These are phyloP conservation scores for Ceyx margarethae DNA, from an alignment of 2,113 vertebrate species.

Conservation along the genomic window DNA sequence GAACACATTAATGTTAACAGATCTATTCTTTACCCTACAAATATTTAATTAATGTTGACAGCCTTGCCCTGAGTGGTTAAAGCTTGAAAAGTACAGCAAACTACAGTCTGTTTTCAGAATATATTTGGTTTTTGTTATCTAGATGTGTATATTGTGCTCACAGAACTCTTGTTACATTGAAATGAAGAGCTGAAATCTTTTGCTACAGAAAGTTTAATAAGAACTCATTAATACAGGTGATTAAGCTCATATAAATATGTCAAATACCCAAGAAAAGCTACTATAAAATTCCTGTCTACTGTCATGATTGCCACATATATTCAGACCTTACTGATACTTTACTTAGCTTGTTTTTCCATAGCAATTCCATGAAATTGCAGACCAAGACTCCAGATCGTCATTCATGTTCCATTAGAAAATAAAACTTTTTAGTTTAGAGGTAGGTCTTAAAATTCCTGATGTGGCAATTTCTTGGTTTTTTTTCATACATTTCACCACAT, in stretches of 20 bases:
- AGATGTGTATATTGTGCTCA: neutral
- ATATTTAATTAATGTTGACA: slow-evolving; percentile 1
- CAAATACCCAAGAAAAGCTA: neutral
- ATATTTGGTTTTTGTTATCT: neutral
- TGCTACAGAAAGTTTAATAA: neutral
- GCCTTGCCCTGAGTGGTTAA: neutral
- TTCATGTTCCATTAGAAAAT: neutral
- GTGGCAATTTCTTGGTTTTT: neutral
- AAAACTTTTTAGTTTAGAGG: neutral
- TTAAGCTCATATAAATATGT: neutral
- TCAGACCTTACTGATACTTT: neutral
- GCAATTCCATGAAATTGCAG: neutral
- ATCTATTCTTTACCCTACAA: neutral
- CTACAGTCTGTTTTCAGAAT: neutral
- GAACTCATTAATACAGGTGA: neutral
- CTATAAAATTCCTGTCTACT: neutral
- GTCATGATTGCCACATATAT: neutral
- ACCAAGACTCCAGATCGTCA: neutral
- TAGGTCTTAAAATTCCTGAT: neutral
- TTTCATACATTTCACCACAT: neutral
- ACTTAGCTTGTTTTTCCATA: neutral
- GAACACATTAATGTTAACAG: neutral
- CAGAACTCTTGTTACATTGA: neutral
- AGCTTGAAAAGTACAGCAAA: neutral
- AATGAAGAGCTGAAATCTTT: neutral